Conservation (phyloP, 2,888 invertebrate species). For the Cantharis lateralis region DNA sequence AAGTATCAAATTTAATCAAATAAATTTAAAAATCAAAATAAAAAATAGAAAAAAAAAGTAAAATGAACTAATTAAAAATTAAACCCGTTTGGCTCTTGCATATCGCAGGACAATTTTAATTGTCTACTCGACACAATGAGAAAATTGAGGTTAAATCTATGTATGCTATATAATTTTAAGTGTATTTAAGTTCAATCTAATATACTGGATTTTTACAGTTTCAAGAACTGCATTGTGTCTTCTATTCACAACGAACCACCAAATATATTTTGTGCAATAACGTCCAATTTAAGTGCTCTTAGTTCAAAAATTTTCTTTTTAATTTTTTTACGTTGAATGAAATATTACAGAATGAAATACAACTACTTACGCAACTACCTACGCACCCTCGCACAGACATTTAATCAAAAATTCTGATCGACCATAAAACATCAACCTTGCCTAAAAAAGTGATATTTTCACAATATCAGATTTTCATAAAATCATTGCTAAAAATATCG, state of each 20-base stretch:
- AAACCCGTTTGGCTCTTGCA: background rate
- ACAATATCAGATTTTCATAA: too few species aligned
- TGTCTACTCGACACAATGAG: background rate
- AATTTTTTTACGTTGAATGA: background rate
- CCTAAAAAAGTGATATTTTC: too few species aligned
- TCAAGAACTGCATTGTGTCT: background rate
- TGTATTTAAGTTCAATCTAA: background rate
- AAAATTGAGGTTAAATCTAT: background rate
- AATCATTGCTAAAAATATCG: too few species aligned
- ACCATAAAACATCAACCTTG: too few species aligned
- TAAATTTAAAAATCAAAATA: background rate
- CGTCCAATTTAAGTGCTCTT: background rate
- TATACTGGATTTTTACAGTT: background rate
- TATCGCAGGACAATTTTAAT: too few species aligned
- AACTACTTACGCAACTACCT: too few species aligned
- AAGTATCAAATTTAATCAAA: background rate
- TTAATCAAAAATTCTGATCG: too few species aligned
- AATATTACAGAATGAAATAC: too few species aligned
- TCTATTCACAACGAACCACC: background rate
- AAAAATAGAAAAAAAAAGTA: too few species aligned
- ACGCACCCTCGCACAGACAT: too few species aligned
- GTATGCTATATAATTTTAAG: background rate
- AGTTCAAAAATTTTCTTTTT: background rate
- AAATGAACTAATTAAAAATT: background rate
- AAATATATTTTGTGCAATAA: background rate